Evolutionary conservation across 2,113 vertebrate genomes (phyloP).

Genomic region (Tichodroma muraria): DNA sequence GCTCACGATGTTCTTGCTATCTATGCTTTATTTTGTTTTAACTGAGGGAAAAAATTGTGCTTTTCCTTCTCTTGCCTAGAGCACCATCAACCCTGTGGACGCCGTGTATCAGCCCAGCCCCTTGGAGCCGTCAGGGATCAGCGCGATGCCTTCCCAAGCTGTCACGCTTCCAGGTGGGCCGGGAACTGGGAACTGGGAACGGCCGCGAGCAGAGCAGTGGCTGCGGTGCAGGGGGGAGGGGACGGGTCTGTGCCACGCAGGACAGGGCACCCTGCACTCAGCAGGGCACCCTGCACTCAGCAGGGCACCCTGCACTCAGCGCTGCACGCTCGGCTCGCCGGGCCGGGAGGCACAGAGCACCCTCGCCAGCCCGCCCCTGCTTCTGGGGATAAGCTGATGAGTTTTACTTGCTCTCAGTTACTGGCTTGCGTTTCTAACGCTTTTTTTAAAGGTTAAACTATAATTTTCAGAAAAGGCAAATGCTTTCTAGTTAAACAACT

Average conservation of each 20-base stretch:
- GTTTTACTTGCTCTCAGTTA: background rate
- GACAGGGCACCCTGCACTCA: fast-evolving
- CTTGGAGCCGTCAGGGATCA: slow-evolving; percentile 82
- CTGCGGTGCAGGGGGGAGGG: background rate
- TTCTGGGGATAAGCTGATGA: background rate
- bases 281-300: fast-evolving
- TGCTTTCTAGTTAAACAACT: background rate
- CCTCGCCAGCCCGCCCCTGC: background rate
- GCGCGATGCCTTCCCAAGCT: slow-evolving; percentile 92
- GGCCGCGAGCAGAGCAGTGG: background rate
- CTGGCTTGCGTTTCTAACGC: background rate
- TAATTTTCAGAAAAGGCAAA: background rate
- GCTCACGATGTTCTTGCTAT: background rate
- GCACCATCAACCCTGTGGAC: slow-evolving; percentile 98
- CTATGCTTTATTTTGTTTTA: background rate
- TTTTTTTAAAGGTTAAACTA: background rate
- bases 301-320: fast-evolving
- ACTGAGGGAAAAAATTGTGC: background rate
- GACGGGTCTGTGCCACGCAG: background rate
- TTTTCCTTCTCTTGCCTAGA: slow-evolving; percentile 72
- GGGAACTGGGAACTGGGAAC: background rate
- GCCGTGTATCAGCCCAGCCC: slow-evolving; percentile 88
- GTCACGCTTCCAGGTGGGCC: slow-evolving; percentile 85
- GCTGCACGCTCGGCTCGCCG: no score
- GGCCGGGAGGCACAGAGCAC: background rate